Evolutionary conservation across 2,888 invertebrate genomes (phyloP).

Genomic region (Drosophila cyrtoloma): DNA sequence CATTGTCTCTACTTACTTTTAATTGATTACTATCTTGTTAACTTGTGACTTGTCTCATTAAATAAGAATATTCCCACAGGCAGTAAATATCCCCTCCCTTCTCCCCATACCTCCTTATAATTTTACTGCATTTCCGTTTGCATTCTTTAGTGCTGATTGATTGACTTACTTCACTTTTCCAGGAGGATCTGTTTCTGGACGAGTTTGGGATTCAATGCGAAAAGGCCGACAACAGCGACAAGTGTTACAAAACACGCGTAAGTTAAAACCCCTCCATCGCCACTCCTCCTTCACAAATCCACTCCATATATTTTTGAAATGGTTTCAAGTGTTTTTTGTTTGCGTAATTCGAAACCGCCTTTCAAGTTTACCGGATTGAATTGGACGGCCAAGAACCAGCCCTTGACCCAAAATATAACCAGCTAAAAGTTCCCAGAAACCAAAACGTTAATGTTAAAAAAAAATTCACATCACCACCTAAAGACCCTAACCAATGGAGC

Average conservation of each 20-base stretch:
- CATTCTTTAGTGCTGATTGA: constrained; percentile 37
- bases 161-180: constrained; percentile 46
- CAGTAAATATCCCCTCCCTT: neutral
- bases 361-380: constrained; percentile 54
- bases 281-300: neutral
- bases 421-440: constrained; percentile 20
- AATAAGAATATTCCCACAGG: constrained; percentile 13
- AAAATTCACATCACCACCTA: neutral
- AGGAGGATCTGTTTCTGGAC: constrained; percentile 79
- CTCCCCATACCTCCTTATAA: neutral
- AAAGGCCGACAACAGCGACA: constrained; percentile 70
- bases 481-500: neutral
- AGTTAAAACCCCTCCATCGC: constrained; percentile 43
- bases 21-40: neutral
- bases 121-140: constrained; percentile 50
- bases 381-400: constrained; percentile 52
- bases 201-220: constrained; percentile 80
- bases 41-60: constrained; percentile 18
- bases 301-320: neutral
- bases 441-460: neutral
- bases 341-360: constrained; percentile 54
- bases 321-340: constrained; percentile 45
- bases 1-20: neutral
- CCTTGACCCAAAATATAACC: constrained; percentile 18
- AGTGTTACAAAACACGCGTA: constrained; percentile 79